phyloP scores from a whole-genome alignment of 2,113 vertebrate genomes.

The Pelecanus crispus region DNA sequence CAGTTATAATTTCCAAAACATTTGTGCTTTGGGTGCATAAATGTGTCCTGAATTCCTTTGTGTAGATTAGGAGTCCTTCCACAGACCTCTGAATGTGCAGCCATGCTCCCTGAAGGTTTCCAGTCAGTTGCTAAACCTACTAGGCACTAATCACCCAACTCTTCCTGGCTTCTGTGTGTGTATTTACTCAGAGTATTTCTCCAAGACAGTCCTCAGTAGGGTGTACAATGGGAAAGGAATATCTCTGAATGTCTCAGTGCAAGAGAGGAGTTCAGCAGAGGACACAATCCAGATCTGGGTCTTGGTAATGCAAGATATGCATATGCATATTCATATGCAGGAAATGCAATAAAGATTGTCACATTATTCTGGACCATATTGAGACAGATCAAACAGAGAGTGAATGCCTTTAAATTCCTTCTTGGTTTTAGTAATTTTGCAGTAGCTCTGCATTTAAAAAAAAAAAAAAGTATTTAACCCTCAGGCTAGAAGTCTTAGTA shows the following conservation, averaged over 20 bases:
- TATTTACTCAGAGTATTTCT: neutral
- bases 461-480: neutral
- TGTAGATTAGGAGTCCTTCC: neutral
- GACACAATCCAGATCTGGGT: neutral
- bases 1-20: neutral
- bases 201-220: neutral
- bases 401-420: neutral
- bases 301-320: neutral
- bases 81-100: neutral
- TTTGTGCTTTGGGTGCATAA: neutral
- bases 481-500: neutral
- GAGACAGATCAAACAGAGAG: neutral
- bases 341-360: neutral
- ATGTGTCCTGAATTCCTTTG: neutral
- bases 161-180: neutral
- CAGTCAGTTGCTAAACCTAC: neutral
- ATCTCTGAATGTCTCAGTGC: neutral
- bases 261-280: neutral
- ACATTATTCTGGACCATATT: neutral
- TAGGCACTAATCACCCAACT: accelerated
- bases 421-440: neutral
- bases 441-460: neutral
- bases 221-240: neutral
- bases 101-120: neutral
- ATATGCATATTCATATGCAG: too few relatives aligned